These are phyloP conservation scores for Alcis repandata DNA, from an alignment of 2,888 invertebrate species.

Conservation along the genomic window DNA sequence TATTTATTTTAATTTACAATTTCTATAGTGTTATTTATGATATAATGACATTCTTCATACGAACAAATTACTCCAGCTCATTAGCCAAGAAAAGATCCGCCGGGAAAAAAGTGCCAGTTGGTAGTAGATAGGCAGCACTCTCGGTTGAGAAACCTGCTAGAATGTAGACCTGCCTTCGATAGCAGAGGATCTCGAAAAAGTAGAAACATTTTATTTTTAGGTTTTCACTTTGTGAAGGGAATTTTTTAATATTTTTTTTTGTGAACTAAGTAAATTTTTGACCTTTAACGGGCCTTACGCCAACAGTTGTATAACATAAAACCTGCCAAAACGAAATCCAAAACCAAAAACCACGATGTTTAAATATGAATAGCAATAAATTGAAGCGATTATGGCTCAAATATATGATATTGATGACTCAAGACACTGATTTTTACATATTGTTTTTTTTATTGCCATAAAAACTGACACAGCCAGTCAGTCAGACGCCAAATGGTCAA, in stretches of 20 bases:
- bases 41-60: too few species aligned
- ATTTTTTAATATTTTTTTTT: background rate
- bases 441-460: conserved; percentile 27
- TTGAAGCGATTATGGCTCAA: conserved; percentile 17
- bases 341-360: conserved; percentile 15
- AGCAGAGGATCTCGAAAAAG: too few species aligned
- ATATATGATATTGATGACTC: conserved; percentile 36
- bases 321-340: background rate
- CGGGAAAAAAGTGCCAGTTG: too few species aligned
- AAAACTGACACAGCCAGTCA: conserved; percentile 44
- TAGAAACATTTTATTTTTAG: too few species aligned
- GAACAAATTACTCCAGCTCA: too few species aligned
- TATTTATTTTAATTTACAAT: too few species aligned
- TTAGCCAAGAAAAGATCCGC: too few species aligned
- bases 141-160: too few species aligned
- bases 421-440: conserved; percentile 26
- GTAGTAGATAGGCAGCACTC: too few species aligned
- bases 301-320: background rate
- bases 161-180: too few species aligned
- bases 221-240: too few species aligned
- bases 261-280: background rate
- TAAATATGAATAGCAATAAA: conserved; percentile 24
- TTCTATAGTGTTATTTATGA: too few species aligned
- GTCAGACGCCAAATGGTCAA: conserved; percentile 47
- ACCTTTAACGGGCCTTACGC: background rate